Conservation (phyloP, 2,113 vertebrate genomes). For the Alligator sinensis region DNA sequence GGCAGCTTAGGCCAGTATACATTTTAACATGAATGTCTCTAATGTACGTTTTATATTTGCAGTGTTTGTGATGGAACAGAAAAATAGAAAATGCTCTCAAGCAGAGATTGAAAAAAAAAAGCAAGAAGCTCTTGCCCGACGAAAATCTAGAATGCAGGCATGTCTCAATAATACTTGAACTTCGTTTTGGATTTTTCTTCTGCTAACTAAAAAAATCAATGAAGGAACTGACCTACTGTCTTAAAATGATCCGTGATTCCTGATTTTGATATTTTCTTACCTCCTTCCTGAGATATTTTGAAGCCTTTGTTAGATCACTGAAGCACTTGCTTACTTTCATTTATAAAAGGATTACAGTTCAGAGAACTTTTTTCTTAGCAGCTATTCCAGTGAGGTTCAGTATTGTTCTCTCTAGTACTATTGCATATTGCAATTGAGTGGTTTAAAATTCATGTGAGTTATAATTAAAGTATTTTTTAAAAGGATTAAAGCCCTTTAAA, state of each 20-base stretch:
- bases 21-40: background rate
- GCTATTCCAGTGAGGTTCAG: background rate
- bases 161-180: slow-evolving; percentile 62
- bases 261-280: slow-evolving; percentile 22
- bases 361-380: slow-evolving; percentile 29
- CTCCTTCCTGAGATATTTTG: slow-evolving; percentile 73
- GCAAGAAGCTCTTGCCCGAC: slow-evolving; percentile 90
- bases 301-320: background rate
- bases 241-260: slow-evolving; percentile 47
- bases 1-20: slow-evolving; percentile 8
- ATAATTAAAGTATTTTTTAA: background rate
- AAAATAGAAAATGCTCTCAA: slow-evolving; percentile 84
- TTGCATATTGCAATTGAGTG: background rate
- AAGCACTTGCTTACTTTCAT: slow-evolving; percentile 62
- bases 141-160: slow-evolving; percentile 81
- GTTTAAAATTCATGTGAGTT: background rate
- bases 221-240: background rate
- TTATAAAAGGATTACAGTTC: slow-evolving; percentile 65
- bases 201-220: background rate
- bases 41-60: slow-evolving; percentile 49
- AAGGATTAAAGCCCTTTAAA: background rate
- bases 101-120: slow-evolving; percentile 95
- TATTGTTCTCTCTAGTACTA: background rate
- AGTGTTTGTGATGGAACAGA: slow-evolving; percentile 82
- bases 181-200: slow-evolving; percentile 33